Evolutionary conservation across 2,113 vertebrate species (phyloP).

Genomic region (Silurus asotus): DNA sequence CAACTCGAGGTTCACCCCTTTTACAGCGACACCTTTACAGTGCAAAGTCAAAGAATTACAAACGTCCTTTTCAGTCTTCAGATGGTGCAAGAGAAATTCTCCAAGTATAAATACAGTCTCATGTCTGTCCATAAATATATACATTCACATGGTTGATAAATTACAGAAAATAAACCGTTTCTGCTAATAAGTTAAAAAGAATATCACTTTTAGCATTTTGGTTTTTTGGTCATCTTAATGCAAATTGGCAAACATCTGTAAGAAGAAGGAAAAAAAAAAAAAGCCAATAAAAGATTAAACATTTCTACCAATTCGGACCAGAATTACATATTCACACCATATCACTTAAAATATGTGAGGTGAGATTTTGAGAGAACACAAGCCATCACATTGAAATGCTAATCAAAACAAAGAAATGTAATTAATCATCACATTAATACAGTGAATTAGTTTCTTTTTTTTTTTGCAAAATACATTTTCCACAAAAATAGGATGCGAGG

Average conservation of each 20-base stretch:
- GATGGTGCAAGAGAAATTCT: constrained; percentile 58
- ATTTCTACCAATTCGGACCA: neutral
- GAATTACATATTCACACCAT: neutral
- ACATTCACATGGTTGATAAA: constrained; percentile 56
- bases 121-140: constrained; percentile 57
- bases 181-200: constrained; percentile 62
- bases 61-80: constrained; percentile 56
- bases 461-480: neutral
- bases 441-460: neutral
- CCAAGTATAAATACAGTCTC: constrained; percentile 56
- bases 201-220: constrained; percentile 58
- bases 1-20: constrained; percentile 63
- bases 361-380: neutral
- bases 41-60: constrained; percentile 76
- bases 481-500: neutral
- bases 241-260: constrained; percentile 6
- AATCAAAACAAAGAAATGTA: neutral
- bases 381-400: constrained; percentile 33
- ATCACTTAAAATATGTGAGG: neutral
- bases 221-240: constrained; percentile 54
- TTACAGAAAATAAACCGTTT: constrained; percentile 52
- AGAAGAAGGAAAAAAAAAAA: constrained; percentile 3
- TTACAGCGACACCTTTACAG: constrained; percentile 65
- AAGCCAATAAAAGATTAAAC: constrained; percentile 16
- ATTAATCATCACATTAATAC: neutral